phyloP scores from a whole-genome alignment of 2,113 vertebrate genomes.

The Podocnemis expansa region DNA sequence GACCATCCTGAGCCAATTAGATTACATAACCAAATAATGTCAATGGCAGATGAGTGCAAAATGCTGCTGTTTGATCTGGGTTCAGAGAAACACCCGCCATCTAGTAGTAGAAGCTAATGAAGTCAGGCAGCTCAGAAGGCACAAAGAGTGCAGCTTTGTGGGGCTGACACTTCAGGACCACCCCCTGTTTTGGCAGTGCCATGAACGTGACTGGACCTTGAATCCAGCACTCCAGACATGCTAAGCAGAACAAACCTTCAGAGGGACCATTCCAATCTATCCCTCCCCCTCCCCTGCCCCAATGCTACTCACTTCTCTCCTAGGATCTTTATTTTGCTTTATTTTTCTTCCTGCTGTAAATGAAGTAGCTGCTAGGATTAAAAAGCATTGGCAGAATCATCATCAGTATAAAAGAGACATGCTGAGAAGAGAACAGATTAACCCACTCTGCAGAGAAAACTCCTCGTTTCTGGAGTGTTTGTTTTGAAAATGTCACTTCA shows the following conservation, averaged over 20 bases:
- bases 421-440: conserved; percentile 49
- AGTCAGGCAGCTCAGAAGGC: background rate
- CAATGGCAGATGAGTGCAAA: background rate
- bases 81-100: conserved; percentile 4
- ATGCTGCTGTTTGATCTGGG: conserved; percentile 5
- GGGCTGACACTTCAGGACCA: conserved; percentile 25
- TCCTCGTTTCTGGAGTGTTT: conserved; percentile 67
- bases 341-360: background rate
- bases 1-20: background rate
- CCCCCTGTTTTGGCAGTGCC: fast-evolving
- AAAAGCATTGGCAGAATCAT: conserved; percentile 18
- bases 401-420: conserved; percentile 17
- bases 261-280: background rate
- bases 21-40: background rate
- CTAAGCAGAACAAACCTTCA: background rate
- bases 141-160: background rate
- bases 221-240: background rate
- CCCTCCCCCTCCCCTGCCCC: background rate
- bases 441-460: conserved; percentile 63
- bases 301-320: background rate
- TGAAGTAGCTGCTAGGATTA: conserved; percentile 48
- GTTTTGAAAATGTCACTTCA: conserved; percentile 75
- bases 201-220: fast-evolving
- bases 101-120: conserved; percentile 16
- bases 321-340: background rate